Percentiles rank a stretch among this genome's conserved stretches.
Conservation (phyloP, 1,140 invertebrate genomes). For the Latrodectus geometricus region DNA sequence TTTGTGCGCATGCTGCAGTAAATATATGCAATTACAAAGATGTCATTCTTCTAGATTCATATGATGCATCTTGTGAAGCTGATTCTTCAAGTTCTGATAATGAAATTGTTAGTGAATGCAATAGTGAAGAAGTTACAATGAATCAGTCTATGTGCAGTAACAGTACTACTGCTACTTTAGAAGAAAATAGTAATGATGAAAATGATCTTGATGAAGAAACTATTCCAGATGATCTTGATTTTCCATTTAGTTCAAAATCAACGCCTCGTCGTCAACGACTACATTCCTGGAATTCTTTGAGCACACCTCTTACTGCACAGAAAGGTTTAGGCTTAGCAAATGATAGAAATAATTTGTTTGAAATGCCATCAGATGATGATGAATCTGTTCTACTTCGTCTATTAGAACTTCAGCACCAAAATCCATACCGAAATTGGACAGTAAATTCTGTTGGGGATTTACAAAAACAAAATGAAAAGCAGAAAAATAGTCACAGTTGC, state of each 20-base stretch:
- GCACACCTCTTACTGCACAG: slow-evolving; percentile 31
- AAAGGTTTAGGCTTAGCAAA: slow-evolving; percentile 5
- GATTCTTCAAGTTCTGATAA: slow-evolving; percentile 62
- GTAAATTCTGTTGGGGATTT: slow-evolving; percentile 14
- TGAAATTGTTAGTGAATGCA: slow-evolving; percentile 65
- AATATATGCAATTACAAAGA: slow-evolving; percentile 41
- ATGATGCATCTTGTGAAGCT: slow-evolving; percentile 62
- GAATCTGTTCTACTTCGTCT: slow-evolving; percentile 73
- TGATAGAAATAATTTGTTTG: slow-evolving; percentile 17
- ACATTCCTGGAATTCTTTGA: slow-evolving; percentile 51
- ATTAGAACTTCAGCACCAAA: slow-evolving; percentile 71
- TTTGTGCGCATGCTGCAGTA: neutral
- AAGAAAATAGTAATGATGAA: slow-evolving; percentile 77
- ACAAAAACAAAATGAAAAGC: slow-evolving; percentile 29
- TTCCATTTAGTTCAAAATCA: slow-evolving; percentile 71
- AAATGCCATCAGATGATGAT: slow-evolving; percentile 68
- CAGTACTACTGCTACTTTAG: slow-evolving; percentile 66
- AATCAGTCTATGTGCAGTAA: slow-evolving; percentile 30
- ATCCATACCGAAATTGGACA: slow-evolving; percentile 25
- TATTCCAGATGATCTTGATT: slow-evolving; percentile 82
- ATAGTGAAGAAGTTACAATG: slow-evolving; percentile 72
- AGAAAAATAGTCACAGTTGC: slow-evolving; percentile 47
- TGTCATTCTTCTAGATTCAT: slow-evolving; percentile 47
- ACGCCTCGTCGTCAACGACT: slow-evolving; percentile 47
- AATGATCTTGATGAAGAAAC: slow-evolving; percentile 87